phyloP scores from a whole-genome alignment of 2,797 vertebrate genomes.

The Philypnodon macrostomus region DNA sequence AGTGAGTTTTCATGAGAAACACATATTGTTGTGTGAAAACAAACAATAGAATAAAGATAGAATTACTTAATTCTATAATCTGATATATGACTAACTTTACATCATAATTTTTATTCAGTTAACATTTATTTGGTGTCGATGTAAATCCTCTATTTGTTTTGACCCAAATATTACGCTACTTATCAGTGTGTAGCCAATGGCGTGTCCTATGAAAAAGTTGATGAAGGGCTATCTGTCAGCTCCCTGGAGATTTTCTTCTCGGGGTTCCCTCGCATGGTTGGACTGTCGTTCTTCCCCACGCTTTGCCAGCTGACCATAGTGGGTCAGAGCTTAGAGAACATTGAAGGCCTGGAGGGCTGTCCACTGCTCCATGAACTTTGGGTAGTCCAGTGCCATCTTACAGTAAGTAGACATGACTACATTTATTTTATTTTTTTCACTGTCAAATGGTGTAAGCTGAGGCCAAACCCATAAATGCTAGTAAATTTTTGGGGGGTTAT shows the following conservation, averaged over 20 bases:
- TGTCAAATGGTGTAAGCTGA: too few relatives aligned
- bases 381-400: slow-evolving; percentile 81
- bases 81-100: too few relatives aligned
- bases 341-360: slow-evolving; percentile 77
- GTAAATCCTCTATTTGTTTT: too few relatives aligned
- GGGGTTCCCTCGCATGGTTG: slow-evolving; percentile 79
- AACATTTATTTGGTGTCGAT: too few relatives aligned
- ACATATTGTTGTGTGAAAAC: too few relatives aligned
- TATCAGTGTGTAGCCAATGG: slow-evolving; percentile 82
- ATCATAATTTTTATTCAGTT: too few relatives aligned
- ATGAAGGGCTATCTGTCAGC: slow-evolving; percentile 66
- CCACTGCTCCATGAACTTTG: slow-evolving; percentile 82
- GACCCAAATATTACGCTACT: too few relatives aligned
- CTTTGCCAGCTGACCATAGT: slow-evolving; percentile 79
- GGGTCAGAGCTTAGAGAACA: slow-evolving; percentile 75
- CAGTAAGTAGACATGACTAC: slow-evolving; percentile 63
- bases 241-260: slow-evolving; percentile 86
- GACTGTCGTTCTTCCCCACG: slow-evolving; percentile 79
- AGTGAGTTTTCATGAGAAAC: too few relatives aligned
- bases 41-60: too few relatives aligned
- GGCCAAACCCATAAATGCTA: too few relatives aligned
- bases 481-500: too few relatives aligned
- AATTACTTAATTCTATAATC: too few relatives aligned
- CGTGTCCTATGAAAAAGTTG: slow-evolving; percentile 74
- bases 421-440: neutral